A percentile compares a stretch with the other conserved stretches of the same genome.
Evolutionary conservation across 2,888 invertebrate genomes (phyloP).

Genomic region (Cheilosia vulpina): DNA sequence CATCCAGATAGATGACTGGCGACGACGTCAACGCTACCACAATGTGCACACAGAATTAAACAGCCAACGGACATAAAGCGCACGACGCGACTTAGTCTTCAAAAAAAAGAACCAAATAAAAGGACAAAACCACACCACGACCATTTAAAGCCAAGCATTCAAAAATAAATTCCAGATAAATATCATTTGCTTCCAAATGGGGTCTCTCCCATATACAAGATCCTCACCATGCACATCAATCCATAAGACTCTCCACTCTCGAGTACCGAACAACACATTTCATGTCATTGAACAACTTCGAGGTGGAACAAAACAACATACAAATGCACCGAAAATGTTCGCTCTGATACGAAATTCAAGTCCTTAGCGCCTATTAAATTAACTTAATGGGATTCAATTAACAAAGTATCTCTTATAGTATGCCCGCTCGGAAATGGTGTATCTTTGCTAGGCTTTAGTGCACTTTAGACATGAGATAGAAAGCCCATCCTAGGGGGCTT

Average conservation of each 20-base stretch:
- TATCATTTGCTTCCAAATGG: slow-evolving; percentile 70
- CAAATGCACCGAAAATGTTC: slow-evolving; percentile 38
- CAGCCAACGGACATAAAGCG: slow-evolving; percentile 71
- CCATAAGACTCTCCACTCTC: slow-evolving; percentile 28
- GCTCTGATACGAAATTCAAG: slow-evolving; percentile 43
- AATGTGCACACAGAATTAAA: slow-evolving; percentile 29
- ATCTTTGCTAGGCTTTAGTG: slow-evolving; percentile 15
- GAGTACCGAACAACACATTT: slow-evolving; percentile 50
- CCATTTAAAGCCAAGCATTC: slow-evolving; percentile 71
- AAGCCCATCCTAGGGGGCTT: slow-evolving; percentile 67
- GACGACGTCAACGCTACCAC: slow-evolving; percentile 29
- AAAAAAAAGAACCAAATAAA: slow-evolving; percentile 14
- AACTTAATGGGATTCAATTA: slow-evolving; percentile 84
- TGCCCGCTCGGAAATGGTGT: slow-evolving; percentile 28
- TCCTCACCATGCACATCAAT: slow-evolving; percentile 60
- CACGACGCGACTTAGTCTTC: slow-evolving; percentile 63
- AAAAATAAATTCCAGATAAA: slow-evolving; percentile 75
- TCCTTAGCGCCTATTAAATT: slow-evolving; percentile 84
- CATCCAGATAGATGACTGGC: slow-evolving; percentile 66
- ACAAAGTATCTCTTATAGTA: slow-evolving; percentile 78
- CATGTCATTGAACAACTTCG: slow-evolving; percentile 61
- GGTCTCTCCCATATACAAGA: slow-evolving; percentile 60
- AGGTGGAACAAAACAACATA: slow-evolving; percentile 37
- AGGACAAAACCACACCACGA: slow-evolving; percentile 42
- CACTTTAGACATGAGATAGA: slow-evolving; percentile 49